These are phyloP conservation scores for Pocillopora grandis DNA, from an alignment of 92 coral and sea anemone genomes.

Conservation along the genomic window DNA sequence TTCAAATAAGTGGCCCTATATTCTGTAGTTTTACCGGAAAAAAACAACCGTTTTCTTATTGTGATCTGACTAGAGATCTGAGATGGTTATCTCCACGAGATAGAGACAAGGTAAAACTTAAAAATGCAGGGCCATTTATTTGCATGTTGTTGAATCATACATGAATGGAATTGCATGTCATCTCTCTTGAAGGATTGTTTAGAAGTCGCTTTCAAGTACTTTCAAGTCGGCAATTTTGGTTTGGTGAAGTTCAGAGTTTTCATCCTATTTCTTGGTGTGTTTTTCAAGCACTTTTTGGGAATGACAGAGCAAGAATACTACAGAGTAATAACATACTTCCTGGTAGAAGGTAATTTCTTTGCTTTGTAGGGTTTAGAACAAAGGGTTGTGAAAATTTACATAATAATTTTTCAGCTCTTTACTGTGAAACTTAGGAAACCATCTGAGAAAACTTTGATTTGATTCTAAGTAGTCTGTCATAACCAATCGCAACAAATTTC, in stretches of 20 bases:
- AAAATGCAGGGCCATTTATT: background rate
- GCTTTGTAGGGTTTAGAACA: background rate
- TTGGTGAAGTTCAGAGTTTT: constrained; percentile 22
- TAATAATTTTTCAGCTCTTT: too few relatives aligned
- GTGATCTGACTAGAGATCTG: too few relatives aligned
- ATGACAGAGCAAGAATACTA: constrained; percentile 9
- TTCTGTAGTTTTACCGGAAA: too few relatives aligned
- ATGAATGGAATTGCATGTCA: background rate
- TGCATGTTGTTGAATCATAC: background rate
- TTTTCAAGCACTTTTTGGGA: constrained; percentile 22
- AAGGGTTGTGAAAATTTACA: too few relatives aligned
- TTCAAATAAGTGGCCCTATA: too few relatives aligned
- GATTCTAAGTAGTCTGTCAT: too few relatives aligned
- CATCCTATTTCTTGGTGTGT: constrained; percentile 24
- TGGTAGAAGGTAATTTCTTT: constrained; percentile 22
- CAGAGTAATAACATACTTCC: background rate
- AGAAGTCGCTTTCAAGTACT: constrained; percentile 21
- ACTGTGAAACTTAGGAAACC: too few relatives aligned
- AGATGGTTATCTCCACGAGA: too few relatives aligned
- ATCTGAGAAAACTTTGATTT: too few relatives aligned
- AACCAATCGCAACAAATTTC: too few relatives aligned
- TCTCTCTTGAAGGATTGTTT: constrained; percentile 5
- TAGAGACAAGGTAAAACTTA: too few relatives aligned
- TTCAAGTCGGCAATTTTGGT: constrained; percentile 3
- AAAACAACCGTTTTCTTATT: too few relatives aligned